These are phyloP conservation scores for Notarius lentiginosus DNA, from an alignment of 2,113 vertebrate genomes.

Conservation along the genomic window DNA sequence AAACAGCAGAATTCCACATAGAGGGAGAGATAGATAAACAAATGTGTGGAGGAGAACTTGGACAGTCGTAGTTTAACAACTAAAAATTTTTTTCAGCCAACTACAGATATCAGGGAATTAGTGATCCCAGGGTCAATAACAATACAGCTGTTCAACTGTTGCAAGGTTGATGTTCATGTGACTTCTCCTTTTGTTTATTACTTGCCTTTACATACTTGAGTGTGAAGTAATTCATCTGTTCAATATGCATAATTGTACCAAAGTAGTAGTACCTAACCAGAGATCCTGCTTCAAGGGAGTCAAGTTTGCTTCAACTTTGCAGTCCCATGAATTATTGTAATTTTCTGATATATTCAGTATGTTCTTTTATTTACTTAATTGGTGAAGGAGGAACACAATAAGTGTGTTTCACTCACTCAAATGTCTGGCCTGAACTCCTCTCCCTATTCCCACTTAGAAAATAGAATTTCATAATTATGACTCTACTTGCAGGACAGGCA, in stretches of 20 bases:
- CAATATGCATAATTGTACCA: not conserved
- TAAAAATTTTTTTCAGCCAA: not conserved
- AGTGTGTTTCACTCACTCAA: not conserved
- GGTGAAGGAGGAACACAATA: not conserved
- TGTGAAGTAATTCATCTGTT: not conserved
- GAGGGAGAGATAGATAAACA: not conserved
- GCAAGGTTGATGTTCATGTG: not conserved
- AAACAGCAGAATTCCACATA: constrained; percentile 28
- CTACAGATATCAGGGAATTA: not conserved
- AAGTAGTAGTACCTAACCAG: not conserved
- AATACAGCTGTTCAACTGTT: not conserved
- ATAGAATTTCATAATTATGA: not conserved
- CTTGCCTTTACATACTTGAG: not conserved
- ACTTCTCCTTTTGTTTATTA: not conserved
- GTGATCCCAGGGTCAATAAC: not conserved
- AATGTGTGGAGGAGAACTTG: not conserved
- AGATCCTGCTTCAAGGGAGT: not conserved
- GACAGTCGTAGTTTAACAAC: not conserved
- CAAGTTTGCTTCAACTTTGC: not conserved
- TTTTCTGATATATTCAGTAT: not conserved
- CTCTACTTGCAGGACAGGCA: not conserved
- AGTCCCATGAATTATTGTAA: not conserved
- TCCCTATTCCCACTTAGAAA: not conserved
- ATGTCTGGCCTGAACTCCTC: not conserved
- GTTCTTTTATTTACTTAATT: not conserved